These are phyloP conservation scores for Chrysolina haemoptera DNA, from an alignment of 2,888 invertebrate species.

Conservation along the genomic window DNA sequence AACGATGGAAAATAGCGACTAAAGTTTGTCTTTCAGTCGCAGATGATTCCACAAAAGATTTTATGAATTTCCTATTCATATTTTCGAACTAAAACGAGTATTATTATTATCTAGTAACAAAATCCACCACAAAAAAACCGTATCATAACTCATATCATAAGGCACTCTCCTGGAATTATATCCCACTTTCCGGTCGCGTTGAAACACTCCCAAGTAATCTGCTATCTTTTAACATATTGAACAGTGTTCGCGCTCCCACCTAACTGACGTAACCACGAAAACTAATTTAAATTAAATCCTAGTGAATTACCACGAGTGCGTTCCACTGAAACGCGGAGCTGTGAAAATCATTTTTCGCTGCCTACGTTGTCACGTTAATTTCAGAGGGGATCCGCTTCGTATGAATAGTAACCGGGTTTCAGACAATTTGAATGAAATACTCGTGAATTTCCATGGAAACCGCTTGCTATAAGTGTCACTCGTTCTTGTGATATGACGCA, in stretches of 20 bases:
- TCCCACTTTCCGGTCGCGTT: constrained; percentile 43
- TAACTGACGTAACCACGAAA: constrained; percentile 70
- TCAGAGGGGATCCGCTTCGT: neutral
- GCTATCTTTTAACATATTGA: constrained; percentile 60
- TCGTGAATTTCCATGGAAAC: constrained; percentile 69
- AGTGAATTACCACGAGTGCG: constrained; percentile 76
- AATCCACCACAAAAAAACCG: too few relatives aligned
- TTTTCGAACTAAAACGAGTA: too few relatives aligned
- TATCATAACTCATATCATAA: neutral
- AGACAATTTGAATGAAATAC: constrained; percentile 69
- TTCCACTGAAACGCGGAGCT: constrained; percentile 20
- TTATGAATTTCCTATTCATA: too few relatives aligned
- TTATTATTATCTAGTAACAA: too few relatives aligned
- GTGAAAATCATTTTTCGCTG: constrained; percentile 2
- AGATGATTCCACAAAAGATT: too few relatives aligned
- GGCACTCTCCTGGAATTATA: constrained; percentile 40
- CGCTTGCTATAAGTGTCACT: constrained; percentile 42
- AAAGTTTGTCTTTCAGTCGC: too few relatives aligned
- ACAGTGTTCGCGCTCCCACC: constrained; percentile 64
- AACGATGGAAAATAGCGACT: too few relatives aligned
- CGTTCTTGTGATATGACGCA: constrained; percentile 23
- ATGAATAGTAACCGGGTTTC: constrained; percentile 37
- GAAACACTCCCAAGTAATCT: constrained; percentile 55
- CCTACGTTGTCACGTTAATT: constrained; percentile 1
- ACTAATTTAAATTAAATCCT: constrained; percentile 85